Conservation (phyloP, 2,113 vertebrate genomes). For the Melierax canorus region DNA sequence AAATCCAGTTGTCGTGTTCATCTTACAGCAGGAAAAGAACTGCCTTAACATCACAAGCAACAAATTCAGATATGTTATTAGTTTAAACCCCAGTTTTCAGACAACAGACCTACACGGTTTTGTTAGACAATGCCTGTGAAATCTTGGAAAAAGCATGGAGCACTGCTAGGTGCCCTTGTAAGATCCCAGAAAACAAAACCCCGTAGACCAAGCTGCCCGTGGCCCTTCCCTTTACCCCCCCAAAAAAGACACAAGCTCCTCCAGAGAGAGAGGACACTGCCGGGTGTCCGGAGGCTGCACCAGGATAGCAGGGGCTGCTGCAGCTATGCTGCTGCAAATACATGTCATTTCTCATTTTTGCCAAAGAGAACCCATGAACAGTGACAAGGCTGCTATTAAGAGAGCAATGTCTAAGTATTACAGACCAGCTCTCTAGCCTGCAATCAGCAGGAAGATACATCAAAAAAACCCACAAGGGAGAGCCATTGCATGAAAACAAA, state of each 20-base stretch:
- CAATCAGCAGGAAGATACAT: background rate
- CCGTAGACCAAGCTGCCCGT: background rate
- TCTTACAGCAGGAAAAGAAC: background rate
- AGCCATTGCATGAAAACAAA: background rate
- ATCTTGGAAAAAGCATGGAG: background rate
- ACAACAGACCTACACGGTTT: background rate
- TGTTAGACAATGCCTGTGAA: background rate
- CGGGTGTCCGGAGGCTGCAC: background rate
- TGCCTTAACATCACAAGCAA: background rate
- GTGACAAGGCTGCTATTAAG: background rate
- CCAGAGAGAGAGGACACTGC: background rate
- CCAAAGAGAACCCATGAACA: background rate
- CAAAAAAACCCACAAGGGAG: accelerated
- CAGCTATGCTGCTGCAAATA: background rate
- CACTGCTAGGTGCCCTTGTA: background rate
- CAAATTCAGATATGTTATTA: background rate
- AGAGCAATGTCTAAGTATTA: background rate
- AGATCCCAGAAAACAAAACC: background rate
- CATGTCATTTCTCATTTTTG: background rate
- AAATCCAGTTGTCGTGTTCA: background rate
- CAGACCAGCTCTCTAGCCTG: background rate
- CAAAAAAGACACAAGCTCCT: background rate
- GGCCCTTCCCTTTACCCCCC: background rate
- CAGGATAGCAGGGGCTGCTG: background rate
- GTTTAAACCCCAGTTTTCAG: too few species aligned